Evolutionary conservation across 2,888 invertebrate species (phyloP).

Genomic region (Alviniconcha strummeri): DNA sequence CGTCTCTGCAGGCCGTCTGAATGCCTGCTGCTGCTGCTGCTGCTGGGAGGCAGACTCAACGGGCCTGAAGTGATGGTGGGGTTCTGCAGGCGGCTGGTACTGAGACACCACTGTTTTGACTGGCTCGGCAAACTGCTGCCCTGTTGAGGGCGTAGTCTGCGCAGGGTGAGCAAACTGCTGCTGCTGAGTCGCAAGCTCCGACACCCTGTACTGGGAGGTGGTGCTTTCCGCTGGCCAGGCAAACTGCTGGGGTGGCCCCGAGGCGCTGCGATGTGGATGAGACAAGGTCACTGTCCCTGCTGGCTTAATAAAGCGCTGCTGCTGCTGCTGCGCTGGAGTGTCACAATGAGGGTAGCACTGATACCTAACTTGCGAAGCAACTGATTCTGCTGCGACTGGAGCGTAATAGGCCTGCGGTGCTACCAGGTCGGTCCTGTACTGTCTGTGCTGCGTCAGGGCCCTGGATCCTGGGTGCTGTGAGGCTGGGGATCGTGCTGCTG

Average conservation of each 20-base stretch:
- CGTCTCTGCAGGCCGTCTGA: background rate
- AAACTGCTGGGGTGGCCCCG: background rate
- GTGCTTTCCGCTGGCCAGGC: background rate
- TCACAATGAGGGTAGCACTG: background rate
- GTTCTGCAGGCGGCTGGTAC: background rate
- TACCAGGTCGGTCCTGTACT: background rate
- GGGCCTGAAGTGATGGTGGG: background rate
- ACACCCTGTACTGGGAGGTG: background rate
- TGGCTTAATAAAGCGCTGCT: background rate
- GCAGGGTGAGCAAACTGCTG: background rate
- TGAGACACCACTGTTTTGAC: background rate
- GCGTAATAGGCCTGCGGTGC: background rate
- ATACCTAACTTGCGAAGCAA: background rate
- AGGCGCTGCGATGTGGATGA: background rate
- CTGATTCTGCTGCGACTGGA: no score
- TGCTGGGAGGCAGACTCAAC: background rate
- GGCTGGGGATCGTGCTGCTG: background rate
- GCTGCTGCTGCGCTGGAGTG: background rate
- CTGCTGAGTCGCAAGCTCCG: background rate
- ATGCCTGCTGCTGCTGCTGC: conserved; percentile 10
- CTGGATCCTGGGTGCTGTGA: background rate
- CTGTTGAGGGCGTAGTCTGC: background rate
- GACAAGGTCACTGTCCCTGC: background rate
- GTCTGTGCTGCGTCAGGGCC: background rate
- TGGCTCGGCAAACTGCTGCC: background rate